A percentile compares a stretch with the other conserved stretches of the same genome.
phyloP scores from a whole-genome alignment of 1,140 invertebrate species.

The Cyphomyrmex costatus region DNA sequence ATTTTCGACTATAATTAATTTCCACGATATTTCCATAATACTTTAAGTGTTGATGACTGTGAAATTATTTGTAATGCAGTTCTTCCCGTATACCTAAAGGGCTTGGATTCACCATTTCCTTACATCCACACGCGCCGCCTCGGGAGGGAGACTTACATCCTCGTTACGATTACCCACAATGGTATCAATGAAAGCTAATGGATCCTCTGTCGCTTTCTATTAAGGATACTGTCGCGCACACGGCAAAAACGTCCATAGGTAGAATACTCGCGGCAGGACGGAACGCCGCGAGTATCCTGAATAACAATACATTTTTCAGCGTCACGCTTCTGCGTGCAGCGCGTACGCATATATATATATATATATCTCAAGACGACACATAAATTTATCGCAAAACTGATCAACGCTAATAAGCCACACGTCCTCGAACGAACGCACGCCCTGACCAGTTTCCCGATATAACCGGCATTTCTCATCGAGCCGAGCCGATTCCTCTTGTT shows the following conservation, averaged over 20 bases:
- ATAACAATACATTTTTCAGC: slow-evolving; percentile 60
- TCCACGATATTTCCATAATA: background rate
- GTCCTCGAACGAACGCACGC: slow-evolving; percentile 17
- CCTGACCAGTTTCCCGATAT: slow-evolving; percentile 72
- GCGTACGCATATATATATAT: background rate
- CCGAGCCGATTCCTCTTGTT: slow-evolving; percentile 65
- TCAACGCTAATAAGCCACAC: slow-evolving; percentile 76
- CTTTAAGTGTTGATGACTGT: background rate
- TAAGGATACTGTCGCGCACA: slow-evolving; percentile 62
- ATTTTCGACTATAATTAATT: background rate
- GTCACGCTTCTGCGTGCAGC: slow-evolving; percentile 16
- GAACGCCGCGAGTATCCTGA: slow-evolving; percentile 53
- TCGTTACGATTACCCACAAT: slow-evolving; percentile 53
- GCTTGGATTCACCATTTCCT: background rate
- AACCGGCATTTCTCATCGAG: slow-evolving; percentile 70
- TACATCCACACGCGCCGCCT: background rate
- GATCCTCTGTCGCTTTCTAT: slow-evolving; percentile 74
- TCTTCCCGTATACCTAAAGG: background rate
- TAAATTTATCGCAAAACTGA: slow-evolving; percentile 74
- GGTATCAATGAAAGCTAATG: slow-evolving; percentile 74
- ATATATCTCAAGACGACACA: slow-evolving; percentile 62
- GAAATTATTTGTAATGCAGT: background rate
- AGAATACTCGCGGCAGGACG: slow-evolving; percentile 53
- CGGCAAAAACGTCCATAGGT: slow-evolving; percentile 65
- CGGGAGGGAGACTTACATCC: slow-evolving; percentile 30